Conservation (phyloP, 2,113 vertebrate genomes). For the Neomonachus schauinslandi region DNA sequence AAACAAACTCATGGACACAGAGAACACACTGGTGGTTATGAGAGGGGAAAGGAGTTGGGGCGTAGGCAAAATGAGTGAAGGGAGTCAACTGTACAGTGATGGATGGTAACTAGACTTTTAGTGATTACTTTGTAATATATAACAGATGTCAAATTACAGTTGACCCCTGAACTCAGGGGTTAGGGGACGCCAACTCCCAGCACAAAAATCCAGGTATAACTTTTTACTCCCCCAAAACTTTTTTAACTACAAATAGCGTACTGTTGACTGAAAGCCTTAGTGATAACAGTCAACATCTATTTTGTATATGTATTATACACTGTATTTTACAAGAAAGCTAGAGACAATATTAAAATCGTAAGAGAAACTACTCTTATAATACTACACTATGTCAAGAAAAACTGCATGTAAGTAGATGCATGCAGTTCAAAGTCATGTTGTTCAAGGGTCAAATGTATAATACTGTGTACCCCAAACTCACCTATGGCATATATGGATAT, state of each 20-base stretch:
- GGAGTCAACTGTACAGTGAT: background rate
- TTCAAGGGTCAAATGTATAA: background rate
- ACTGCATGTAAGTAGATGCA: background rate
- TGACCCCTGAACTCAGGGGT: background rate
- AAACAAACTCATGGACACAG: background rate
- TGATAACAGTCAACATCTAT: background rate
- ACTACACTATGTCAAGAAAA: background rate
- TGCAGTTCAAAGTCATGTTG: background rate
- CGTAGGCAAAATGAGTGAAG: background rate
- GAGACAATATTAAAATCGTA: background rate
- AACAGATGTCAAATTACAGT: background rate
- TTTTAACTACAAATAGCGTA: background rate
- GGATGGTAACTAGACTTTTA: background rate
- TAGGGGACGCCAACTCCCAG: background rate
- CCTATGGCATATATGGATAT: background rate
- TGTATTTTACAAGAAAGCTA: background rate
- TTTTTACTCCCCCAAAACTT: background rate
- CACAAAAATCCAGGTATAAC: background rate
- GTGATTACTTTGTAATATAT: background rate
- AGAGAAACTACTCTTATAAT: background rate
- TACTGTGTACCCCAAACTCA: background rate
- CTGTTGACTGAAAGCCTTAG: background rate
- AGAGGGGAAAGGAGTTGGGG: background rate
- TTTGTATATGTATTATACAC: background rate
- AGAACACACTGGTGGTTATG: background rate